Evolutionary conservation across 2,797 vertebrate genomes (phyloP), one percentile per base, ranked within the genome.

Genomic region (Podargus strigoides): DNA sequence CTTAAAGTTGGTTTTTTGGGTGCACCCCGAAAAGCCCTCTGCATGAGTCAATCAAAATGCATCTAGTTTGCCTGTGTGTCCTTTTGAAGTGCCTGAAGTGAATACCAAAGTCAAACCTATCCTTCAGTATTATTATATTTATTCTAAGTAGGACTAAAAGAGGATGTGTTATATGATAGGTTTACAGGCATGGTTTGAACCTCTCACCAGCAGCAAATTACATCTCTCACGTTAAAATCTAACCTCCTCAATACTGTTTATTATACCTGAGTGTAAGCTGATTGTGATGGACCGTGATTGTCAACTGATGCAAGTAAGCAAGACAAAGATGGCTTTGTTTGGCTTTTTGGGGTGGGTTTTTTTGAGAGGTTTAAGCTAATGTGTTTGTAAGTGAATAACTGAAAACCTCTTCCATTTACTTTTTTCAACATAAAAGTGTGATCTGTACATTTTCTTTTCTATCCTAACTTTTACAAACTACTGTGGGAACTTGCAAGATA

Each of bases 401-500:
- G 88, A 77, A 97, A 97, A 92, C 46, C 52, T 94, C 70, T 78
- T 90, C 91, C 79, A 69, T 86, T 60, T 93, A 70, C 86, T 91
- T 85, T 93, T 89, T 41, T 56, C 59, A 53, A 3, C 64, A 66
- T 83, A 62, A 42, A 89, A 95, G 85, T 78, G 32, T 46, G 69
- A 93, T 77, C 69, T 14, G 2, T 86, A 26, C 84, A 11, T 83
- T 93, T 81, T 76, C 58, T 80, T 80, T 75, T 59, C 47, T 96
- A 32, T 80, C 77, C 67, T 93, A 80, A 72, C 19, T 22, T 93
- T 94, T 97, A 83, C 37, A 37, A 81, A 63, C 63, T 60, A 63
- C 91, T 95, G 42, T 46, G 75, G 87, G 88, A 97, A 97, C 92
- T 77, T 95, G 93, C 96, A 97, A 98, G 95, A 98, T 97, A 98